Base-by-base conservation (phyloP, 2,797 vertebrate genomes). In the Notamacropus eugenii region DNA sequence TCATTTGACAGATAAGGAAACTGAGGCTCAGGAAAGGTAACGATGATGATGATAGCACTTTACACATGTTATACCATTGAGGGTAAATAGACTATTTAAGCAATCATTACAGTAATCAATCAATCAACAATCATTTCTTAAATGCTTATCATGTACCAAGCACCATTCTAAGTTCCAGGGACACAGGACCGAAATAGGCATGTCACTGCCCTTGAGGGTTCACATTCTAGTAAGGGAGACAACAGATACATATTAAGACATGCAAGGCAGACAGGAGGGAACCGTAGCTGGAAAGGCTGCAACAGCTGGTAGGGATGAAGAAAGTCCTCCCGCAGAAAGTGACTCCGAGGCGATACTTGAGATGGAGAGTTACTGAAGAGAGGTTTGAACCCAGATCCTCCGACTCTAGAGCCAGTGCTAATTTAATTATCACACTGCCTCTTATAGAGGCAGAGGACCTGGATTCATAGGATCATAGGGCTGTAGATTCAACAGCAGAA, bases 341-440 rank as follows among this genome's bases (percentile, higher is more conserved):
- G n/a, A 46, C 6, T 19, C 8, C 6, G 1, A 24, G n/a, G n/a
- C 24, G 67, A 46, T 82, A n/a, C 67, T 24, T 46, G 74, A 87
- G 22, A 1, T 87, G 74, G 40, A 3, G 40, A 22, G 74, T 24
- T 4, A 9, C 74, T 1, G 74, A 27, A 87, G 74, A 87, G 40
- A 19, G 10, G 40, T 82, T 82, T 87, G 74, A 87, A 50, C 74
- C 74, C 24, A 87, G 74, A 11, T 87, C 74, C 74, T 87, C 74
- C 74, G 74, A 87, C 74, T 87, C 74, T 87, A 87, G 74, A 87
- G 74, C 74, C 74, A 87, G 74, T 46, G 74, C 40, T 87, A 87
- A 87, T 87, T 87, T 50, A 87, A 87, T 50, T 46, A 87, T 87
- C 74, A 87, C 74, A 87, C 74, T 87, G 74, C 74, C 74, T 87